Conservation (phyloP, 2,113 vertebrate species). For the Tragelaphus strepsiceros region DNA sequence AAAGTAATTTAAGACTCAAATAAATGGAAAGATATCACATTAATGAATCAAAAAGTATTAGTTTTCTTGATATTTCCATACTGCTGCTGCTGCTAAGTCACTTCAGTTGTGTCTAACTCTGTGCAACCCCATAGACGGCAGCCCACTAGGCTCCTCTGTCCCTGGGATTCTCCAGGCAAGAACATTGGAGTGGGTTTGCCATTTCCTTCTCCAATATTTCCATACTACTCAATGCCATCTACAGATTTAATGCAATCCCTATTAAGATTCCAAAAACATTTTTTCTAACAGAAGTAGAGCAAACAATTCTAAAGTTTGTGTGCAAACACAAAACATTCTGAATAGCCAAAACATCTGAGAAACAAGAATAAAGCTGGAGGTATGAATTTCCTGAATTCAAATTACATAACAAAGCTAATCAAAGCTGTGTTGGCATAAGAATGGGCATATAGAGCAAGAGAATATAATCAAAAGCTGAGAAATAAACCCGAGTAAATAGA, state of each 20-base stretch:
- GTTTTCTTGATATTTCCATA: neutral
- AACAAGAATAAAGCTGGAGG: neutral
- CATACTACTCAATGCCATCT: neutral
- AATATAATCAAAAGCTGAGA: neutral
- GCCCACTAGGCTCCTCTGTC: too few relatives aligned
- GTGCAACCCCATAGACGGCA: too few relatives aligned
- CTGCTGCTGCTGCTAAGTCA: neutral
- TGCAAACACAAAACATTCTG: neutral
- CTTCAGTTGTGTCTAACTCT: too few relatives aligned
- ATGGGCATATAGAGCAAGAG: neutral
- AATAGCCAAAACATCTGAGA: neutral
- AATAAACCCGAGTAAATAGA: neutral
- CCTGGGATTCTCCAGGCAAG: too few relatives aligned
- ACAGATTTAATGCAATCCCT: neutral
- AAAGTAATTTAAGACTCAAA: neutral
- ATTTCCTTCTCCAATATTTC: neutral
- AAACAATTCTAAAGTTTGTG: neutral
- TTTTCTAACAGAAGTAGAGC: neutral
- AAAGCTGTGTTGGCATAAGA: neutral
- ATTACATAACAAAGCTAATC: neutral
- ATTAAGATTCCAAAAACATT: neutral
- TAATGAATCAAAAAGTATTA: neutral
- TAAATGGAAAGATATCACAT: neutral
- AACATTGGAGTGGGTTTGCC: too few relatives aligned
- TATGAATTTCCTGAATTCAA: neutral